These are phyloP conservation scores for Galerucella nymphaeae DNA, from an alignment of 2,888 invertebrate species.

Conservation along the genomic window DNA sequence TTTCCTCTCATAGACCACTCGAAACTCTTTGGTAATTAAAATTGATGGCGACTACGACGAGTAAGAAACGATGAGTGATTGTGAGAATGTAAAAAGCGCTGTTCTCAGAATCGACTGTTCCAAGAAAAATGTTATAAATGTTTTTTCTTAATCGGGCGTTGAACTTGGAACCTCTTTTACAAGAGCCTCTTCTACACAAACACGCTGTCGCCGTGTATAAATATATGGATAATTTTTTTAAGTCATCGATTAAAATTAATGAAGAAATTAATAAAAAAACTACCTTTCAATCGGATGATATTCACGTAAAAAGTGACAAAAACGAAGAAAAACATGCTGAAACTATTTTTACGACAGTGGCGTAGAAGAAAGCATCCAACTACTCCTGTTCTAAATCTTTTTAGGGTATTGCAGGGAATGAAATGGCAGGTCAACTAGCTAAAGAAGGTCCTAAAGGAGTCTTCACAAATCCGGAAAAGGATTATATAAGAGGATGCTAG, in stretches of 20 bases:
- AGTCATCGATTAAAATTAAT: background rate
- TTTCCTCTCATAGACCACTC: conserved; percentile 13
- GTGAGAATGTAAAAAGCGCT: conserved; percentile 24
- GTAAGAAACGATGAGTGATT: background rate
- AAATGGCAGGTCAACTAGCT: too few relatives aligned
- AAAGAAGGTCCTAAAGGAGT: too few relatives aligned
- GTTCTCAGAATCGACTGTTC: conserved; percentile 31
- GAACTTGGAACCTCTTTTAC: conserved; percentile 18
- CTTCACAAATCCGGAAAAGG: too few relatives aligned
- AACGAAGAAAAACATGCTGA: too few relatives aligned
- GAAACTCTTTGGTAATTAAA: background rate
- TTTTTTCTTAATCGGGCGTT: conserved; percentile 36
- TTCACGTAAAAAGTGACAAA: too few relatives aligned
- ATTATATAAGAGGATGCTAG: too few relatives aligned
- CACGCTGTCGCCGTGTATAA: conserved; percentile 11
- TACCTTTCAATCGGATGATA: too few relatives aligned
- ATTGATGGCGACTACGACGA: conserved; percentile 8
- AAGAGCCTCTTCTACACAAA: conserved; percentile 16
- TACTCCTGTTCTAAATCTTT: too few relatives aligned
- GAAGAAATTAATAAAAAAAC: too few relatives aligned
- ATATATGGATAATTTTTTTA: background rate
- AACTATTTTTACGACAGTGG: too few relatives aligned
- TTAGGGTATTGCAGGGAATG: too few relatives aligned
- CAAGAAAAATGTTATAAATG: conserved; percentile 14
- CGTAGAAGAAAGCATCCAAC: too few relatives aligned